Evolutionary conservation across 2,888 invertebrate species (phyloP), one percentile per base, ranked within the genome.

Genomic region (Tetanocera ferruginea): DNA sequence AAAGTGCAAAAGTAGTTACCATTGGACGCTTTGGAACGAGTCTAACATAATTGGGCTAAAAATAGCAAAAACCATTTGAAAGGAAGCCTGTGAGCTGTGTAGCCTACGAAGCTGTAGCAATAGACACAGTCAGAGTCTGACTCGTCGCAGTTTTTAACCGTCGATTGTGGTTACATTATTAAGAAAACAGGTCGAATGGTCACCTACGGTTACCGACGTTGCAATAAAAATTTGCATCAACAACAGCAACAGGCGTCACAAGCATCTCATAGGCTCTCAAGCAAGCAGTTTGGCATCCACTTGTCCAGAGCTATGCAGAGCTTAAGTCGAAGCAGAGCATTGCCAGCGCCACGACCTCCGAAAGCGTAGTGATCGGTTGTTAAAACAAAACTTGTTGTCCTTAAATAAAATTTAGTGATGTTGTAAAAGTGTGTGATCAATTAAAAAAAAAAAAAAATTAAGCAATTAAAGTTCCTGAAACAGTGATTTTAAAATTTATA

Each of bases 331-430:
- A 80, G 77, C 83, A 81, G 83, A 82, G 81, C 79, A 77, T 76
- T 78, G 78, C 25, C 79, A 77, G 80, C 82, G 83, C 84, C 84
- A 83, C 82, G 81, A 84, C 83, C 81, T 83, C 79, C 81, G 81
- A 84, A 83, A 64, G 73, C 60, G 57, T n/a, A 74, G 11, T 34
- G 78, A 72, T 76, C 19, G 17, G 28, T 55, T 49, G 37, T 19
- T 75, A 34, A 31, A 55, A 52, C 37, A 49, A 51, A 66, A 75
- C 51, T 51, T 51, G 34, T 64, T 43, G 28, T 51, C 64, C 64
- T 51, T 73, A 57, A 60, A 60, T 17, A 73, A 8, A 19, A 55
- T n/a, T n/a, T 43, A 60, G 60, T 72, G 60, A 60, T 72, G 60
- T 31, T 66, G 25, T 74, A 17, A 17, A n/a, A 37, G 43, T 64